phyloP scores from a whole-genome alignment of 1,140 invertebrate species.

The Aricia agestis region DNA sequence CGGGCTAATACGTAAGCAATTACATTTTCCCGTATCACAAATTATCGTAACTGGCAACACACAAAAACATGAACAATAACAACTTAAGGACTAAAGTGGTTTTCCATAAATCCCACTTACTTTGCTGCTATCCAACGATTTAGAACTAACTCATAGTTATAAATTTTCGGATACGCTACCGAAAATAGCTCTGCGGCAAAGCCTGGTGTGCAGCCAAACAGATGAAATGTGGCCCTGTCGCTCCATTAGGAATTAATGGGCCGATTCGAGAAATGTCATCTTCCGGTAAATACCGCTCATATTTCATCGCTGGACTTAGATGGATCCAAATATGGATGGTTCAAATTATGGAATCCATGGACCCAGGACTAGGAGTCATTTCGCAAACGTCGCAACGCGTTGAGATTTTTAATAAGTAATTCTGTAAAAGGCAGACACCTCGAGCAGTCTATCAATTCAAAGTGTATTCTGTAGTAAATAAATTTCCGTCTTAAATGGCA shows the following conservation, averaged over 20 bases:
- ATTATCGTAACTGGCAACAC: slow-evolving; percentile 6
- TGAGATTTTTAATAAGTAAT: no score
- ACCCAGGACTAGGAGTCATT: neutral
- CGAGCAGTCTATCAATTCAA: no score
- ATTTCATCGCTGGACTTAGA: slow-evolving; percentile 57
- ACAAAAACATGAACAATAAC: slow-evolving; percentile 49
- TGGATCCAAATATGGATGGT: slow-evolving; percentile 29
- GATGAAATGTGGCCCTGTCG: slow-evolving; percentile 66
- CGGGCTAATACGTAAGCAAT: no score
- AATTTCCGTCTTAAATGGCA: no score
- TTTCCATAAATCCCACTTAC: slow-evolving; percentile 63
- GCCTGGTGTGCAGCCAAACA: slow-evolving; percentile 65
- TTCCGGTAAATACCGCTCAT: slow-evolving; percentile 62
- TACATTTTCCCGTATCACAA: neutral
- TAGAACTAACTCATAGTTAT: slow-evolving; percentile 65
- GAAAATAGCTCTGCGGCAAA: slow-evolving; percentile 66
- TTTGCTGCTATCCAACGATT: slow-evolving; percentile 60
- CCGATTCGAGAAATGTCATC: slow-evolving; percentile 69
- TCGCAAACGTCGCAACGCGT: no score
- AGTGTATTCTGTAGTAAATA: no score
- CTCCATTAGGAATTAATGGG: slow-evolving; percentile 71
- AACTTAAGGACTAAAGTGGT: slow-evolving; percentile 35
- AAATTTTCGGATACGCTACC: slow-evolving; percentile 63
- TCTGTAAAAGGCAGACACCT: no score
- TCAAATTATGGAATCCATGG: slow-evolving; percentile 13